Conservation (phyloP, 2,113 vertebrate species). For the Tyto alba region DNA sequence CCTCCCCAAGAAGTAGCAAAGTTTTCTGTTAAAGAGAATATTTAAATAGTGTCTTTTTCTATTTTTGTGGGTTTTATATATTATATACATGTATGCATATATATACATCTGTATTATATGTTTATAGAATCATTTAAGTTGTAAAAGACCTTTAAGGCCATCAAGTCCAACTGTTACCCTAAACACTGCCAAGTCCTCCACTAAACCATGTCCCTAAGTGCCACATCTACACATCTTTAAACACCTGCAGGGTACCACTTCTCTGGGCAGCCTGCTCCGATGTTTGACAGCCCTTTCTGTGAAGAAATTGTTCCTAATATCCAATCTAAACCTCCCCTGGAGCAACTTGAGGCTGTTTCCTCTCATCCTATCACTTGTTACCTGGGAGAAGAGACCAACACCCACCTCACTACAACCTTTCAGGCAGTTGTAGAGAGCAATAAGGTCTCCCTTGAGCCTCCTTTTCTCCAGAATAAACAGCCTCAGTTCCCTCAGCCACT, state of each 20-base stretch:
- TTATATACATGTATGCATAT: not conserved
- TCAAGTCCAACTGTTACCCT: not conserved
- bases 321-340: not conserved
- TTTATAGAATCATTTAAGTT: not conserved
- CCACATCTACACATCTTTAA: not conserved
- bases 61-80: not conserved
- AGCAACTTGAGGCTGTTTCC: not conserved
- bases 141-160: not conserved
- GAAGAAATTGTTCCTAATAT: not conserved
- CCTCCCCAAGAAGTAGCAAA: not conserved
- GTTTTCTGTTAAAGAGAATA: not conserved
- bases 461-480: not conserved
- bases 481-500: not conserved
- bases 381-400: not conserved
- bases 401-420: not conserved
- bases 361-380: not conserved
- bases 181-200: not conserved
- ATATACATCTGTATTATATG: not conserved
- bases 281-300: not conserved
- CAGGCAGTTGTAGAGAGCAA: accelerated
- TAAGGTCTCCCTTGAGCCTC: not conserved
- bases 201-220: not conserved
- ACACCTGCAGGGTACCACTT: not conserved
- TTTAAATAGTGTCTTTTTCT: not conserved
- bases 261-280: not conserved